phyloP scores from a whole-genome alignment of 2,113 vertebrate species.

The Bettongia penicillata region DNA sequence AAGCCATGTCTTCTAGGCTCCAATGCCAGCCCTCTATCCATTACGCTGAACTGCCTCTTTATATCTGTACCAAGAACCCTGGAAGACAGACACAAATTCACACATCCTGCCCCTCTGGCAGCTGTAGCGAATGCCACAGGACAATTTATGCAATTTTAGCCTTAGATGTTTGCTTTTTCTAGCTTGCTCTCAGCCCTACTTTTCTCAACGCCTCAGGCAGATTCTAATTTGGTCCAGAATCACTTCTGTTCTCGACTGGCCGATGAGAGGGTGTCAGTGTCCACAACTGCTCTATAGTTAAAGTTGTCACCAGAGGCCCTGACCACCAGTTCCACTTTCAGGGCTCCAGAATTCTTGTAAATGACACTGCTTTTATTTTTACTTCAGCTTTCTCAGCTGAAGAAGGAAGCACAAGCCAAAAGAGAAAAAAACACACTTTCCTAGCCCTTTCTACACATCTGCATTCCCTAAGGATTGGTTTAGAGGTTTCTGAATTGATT shows the following conservation, averaged over 20 bases:
- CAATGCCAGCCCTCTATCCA: not conserved
- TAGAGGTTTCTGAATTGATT: conserved; percentile 65
- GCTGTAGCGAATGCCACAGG: not conserved
- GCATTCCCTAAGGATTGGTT: conserved; percentile 36
- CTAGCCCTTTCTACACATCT: conserved; percentile 7
- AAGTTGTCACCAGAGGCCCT: not conserved
- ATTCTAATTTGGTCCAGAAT: conserved; percentile 37
- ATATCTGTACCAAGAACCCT: not conserved
- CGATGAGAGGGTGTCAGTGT: not conserved
- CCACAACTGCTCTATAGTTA: not conserved
- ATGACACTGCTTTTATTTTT: not conserved
- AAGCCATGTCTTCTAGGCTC: not conserved
- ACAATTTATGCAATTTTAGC: conserved; percentile 51
- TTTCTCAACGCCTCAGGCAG: conserved; percentile 30
- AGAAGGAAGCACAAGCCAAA: not conserved
- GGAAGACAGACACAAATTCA: not conserved
- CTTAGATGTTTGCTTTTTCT: not conserved
- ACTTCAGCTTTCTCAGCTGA: not conserved
- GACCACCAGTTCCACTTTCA: not conserved
- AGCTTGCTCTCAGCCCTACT: conserved; percentile 22
- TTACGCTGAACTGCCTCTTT: not conserved
- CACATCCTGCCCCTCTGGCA: not conserved
- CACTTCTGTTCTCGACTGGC: conserved; percentile 1
- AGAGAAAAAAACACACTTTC: not conserved
- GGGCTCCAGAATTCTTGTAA: not conserved